Base-by-base conservation (phyloP, 2,113 vertebrate species). In the Vimba vimba region DNA sequence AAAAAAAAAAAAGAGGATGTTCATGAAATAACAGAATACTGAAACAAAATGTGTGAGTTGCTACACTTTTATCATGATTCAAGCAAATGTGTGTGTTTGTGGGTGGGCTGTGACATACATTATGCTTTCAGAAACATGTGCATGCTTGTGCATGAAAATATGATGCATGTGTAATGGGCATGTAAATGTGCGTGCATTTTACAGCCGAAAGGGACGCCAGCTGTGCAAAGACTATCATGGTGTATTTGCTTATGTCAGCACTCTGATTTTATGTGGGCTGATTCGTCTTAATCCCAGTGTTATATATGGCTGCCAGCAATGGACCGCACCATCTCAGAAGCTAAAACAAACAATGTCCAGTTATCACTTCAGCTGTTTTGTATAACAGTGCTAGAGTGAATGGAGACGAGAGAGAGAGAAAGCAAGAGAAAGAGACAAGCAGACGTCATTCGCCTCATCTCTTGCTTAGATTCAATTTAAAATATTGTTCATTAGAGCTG, bases 201-300 rank as follows among this genome's bases (percentile, higher is more conserved):
- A 68, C 36, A 30, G 71, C 55, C 71, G 25, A 36, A 82, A 85
- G 50, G 52, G 15, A 50, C 19, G 55, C 45, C 83, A 82, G 45
- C 43, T 77, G 60, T 66, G 62, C 64, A 52, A 36, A 82, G 60
- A 47, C 23, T 66, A 21, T 30, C 23, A 30, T 7, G 5, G 43
- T 27, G 73, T 85, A 52, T 82, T 76, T 45, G 84, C 79, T 73
- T 88, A 77, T 47, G 87, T 88, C 84, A 88, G 87, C 74, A 71
- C 79, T 73, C 47, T 85, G 27, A 71, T 27, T 59, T 33, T 79
- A 69, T 64, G 84, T 62, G 64, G 30, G 79, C 79, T 81, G 62
- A 85, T 85, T 81, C 19, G 55, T 87, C 77, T 85, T 74, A 75
- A 88, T 78, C 60, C 52, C 52, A 47, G 57, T 39, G 55, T 64